These are phyloP conservation scores for Drosophila koepferae DNA, from an alignment of 2,888 invertebrate genomes.

Conservation along the genomic window DNA sequence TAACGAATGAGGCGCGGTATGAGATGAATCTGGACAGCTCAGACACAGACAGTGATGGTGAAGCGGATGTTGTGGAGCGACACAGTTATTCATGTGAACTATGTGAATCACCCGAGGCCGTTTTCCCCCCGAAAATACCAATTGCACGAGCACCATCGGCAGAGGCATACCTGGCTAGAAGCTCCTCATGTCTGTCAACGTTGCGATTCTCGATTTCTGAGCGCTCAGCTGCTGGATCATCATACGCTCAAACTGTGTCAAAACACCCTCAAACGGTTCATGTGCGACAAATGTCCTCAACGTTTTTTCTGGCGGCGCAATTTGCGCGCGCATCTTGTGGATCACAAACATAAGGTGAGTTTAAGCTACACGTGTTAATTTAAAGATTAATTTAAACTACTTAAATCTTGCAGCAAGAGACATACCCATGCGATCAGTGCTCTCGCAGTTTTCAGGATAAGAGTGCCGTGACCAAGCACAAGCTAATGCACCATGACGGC, in stretches of 20 bases:
- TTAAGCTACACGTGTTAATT: not conserved
- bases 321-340: constrained; percentile 76
- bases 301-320: constrained; percentile 84
- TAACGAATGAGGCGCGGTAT: constrained; percentile 82
- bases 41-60: constrained; percentile 70
- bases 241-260: constrained; percentile 86
- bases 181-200: constrained; percentile 86
- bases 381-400: not conserved
- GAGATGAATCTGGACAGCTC: constrained; percentile 82
- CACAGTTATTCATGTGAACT: constrained; percentile 77
- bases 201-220: constrained; percentile 87
- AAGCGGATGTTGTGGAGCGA: constrained; percentile 58
- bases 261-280: constrained; percentile 78
- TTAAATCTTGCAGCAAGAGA: constrained; percentile 57
- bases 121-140: constrained; percentile 82
- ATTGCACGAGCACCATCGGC: constrained; percentile 80
- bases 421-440: constrained; percentile 69
- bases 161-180: constrained; percentile 85
- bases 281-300: constrained; percentile 82
- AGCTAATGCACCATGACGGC: constrained; percentile 66
- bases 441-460: constrained; percentile 73
- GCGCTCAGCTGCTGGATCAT: constrained; percentile 85
- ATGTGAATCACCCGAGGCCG: constrained; percentile 60
- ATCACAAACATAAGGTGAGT: constrained; percentile 66
- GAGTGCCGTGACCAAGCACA: constrained; percentile 79